Evolutionary conservation across 2,888 invertebrate genomes (phyloP), one percentile per base, ranked within the genome.

Genomic region (Stenurella melanura): DNA sequence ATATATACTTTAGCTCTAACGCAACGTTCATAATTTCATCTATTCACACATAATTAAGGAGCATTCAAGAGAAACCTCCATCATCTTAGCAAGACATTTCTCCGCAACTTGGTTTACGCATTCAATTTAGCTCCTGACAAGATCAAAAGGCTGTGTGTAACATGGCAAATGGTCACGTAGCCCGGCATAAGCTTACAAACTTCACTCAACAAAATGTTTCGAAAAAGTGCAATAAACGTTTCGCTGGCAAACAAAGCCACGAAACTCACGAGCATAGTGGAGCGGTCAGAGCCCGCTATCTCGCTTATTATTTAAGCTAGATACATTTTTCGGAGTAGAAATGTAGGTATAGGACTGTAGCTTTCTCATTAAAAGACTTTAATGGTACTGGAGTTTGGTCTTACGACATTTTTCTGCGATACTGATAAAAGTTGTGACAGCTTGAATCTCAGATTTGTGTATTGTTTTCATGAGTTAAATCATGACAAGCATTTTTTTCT

Each of bases 131-230:
- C 30, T 57, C 17, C 38, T 34, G 18, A 38, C 11, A 58, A 69
- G 69, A 30, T 69, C 69, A 69, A 58, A 69, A 69, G 69, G 69
- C 69, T 17, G 69, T 30, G 69, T 30, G 69, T n/a, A 69, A 69
- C 69, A 58, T 69, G n/a, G 69, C 30, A 69, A 69, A 69, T 58
- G 69, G 69, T 69, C 58, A 58, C 69, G 69, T 69, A 57, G 58
- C 11, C 17, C 19, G 38, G 17, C 34, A 17, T 12, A 34, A 12
- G 19, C 34, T 69, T 69, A 30, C 56, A 68, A 34, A 26, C 26
- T 19, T 68, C 56, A 68, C n/a, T 50, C n/a, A 54, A 50, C 19
- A 7, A 66, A 42, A 15, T 63, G 34, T 18, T 19, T 9, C 18
- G n/a, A 54, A 54, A 30, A 56, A 21, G 56, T n/a, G 56, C 56